Evolutionary conservation across 2,797 vertebrate species (phyloP), one percentile per base, ranked within the genome.

Genomic region (Martes flavigula): DNA sequence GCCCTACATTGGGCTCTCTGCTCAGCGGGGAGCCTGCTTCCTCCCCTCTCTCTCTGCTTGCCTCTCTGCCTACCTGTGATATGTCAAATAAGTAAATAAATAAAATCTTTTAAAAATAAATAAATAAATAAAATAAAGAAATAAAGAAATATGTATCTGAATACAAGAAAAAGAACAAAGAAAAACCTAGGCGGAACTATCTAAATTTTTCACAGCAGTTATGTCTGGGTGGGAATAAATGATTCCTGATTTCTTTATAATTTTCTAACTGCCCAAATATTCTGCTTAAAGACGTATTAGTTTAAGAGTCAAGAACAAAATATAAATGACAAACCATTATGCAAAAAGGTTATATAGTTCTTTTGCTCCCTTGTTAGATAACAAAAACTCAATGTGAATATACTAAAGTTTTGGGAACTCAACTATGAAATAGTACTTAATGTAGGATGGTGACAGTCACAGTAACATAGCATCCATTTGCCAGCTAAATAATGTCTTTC

Each of bases 361-460:
- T 77, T 54, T 62, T 91, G 51, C 23, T 25, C 30, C 17, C 25
- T 84, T 64, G 73, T 40, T 70, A 84, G 5, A 23, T 21, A 89
- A 79, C 40, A 95, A 94, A 95, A 95, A 94, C 35, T 92, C 70
- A 20, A 25, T 46, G 83, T 91, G 96, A 97, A 88, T 83, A 43
- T 2, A 84, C 0, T 73, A 48, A 0, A 4, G 46, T 64, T 90
- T 79, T 62, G 7, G 46, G 54, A 92, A 96, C 72, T 84, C 11
- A 91, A 92, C 20, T 75, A 8, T 27, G 77, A 46, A 43, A 90
- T 35, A 48, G 18, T 15, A 70, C 77, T 87, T 95, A 30, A 46
- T 92, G 81, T 12, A 90, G 88, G 40, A 75, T 0, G 7, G 58
- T 91, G 60, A 77, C 5, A 58, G 25, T 66, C 73, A 20, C 1